Base-by-base conservation (phyloP, 2,888 invertebrate species). In the Panorpa germanica region DNA sequence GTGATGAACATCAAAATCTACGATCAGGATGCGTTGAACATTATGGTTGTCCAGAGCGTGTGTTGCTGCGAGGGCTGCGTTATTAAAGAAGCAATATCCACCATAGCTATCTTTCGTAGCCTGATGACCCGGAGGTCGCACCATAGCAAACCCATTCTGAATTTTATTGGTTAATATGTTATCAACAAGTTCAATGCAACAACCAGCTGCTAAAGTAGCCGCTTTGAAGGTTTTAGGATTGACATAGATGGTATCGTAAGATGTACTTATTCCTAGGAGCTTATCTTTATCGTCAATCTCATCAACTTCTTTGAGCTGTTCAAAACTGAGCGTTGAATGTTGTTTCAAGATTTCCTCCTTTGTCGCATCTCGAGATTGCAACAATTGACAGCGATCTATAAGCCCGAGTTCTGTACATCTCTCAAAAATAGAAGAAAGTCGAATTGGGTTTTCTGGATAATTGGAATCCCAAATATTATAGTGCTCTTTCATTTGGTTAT, bases 1-100 rank as follows among this genome's bases (percentile, higher is more conserved):
- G 52, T 95, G 93, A 50, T 95, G 93, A 5, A 95, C 80, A 50
- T 95, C 93, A 76, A 85, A 90, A 50, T 95, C 95, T 1, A 95
- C 75, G 34, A 95, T 85, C 34, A 95, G 54, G 41, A 95, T 70
- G 44, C 72, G 62, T 24, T 58, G 54, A 2, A 62, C 4, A 53
- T 34, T 35, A 49, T 48, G n/a, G 9, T 66, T 59, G 28, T 69
- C 60, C 7, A 91, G 52, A 15, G 81, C 82, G 47, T 76, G 68
- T 40, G 67, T 65, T 2, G 86, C 81, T 2, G 83, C 86, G 29
- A 93, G 56, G 1, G 86, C 90, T 1, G 86, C 86, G 51, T 90
- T 93, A 53, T 95, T 95, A 43, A 90, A 85, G 51, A 74, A 77
- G 54, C 93, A 93, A 56, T 85, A 91, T 2, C 86, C 86, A 53